Conservation (phyloP, 2,113 vertebrate genomes). For the Phocoena sinus region DNA sequence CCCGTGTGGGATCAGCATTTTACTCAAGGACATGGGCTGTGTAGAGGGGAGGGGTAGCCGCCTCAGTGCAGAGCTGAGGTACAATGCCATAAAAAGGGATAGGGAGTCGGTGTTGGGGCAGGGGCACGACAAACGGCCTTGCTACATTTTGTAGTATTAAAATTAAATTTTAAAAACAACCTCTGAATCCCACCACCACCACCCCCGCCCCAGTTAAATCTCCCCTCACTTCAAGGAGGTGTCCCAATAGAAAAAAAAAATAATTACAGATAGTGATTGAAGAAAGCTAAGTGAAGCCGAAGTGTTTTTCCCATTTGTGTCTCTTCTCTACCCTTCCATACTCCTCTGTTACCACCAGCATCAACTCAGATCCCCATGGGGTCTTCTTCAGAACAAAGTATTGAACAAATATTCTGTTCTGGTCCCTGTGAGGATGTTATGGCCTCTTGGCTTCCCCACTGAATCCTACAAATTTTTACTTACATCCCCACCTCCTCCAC, state of each 20-base stretch:
- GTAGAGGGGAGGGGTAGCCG: neutral
- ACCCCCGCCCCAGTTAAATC: neutral
- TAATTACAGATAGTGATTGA: neutral
- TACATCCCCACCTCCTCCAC: neutral
- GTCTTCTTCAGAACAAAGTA: neutral
- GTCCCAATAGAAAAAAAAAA: neutral
- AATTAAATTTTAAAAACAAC: neutral
- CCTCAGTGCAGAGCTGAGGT: neutral
- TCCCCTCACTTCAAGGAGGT: neutral
- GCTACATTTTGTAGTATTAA: neutral
- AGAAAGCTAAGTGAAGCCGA: neutral
- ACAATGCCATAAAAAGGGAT: fast-evolving
- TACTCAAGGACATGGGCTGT: neutral
- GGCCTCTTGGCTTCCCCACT: neutral
- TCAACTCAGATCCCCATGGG: neutral
- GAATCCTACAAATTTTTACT: neutral
- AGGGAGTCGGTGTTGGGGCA: neutral
- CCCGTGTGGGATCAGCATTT: neutral
- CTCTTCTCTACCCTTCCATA: neutral
- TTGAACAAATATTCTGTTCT: neutral
- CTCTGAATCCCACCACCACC: neutral
- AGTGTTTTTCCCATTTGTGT: neutral
- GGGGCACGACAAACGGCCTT: neutral
- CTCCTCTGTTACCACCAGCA: neutral
- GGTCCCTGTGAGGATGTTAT: neutral